phyloP scores from a whole-genome alignment of 2,797 vertebrate genomes.

The Meda fulgida region DNA sequence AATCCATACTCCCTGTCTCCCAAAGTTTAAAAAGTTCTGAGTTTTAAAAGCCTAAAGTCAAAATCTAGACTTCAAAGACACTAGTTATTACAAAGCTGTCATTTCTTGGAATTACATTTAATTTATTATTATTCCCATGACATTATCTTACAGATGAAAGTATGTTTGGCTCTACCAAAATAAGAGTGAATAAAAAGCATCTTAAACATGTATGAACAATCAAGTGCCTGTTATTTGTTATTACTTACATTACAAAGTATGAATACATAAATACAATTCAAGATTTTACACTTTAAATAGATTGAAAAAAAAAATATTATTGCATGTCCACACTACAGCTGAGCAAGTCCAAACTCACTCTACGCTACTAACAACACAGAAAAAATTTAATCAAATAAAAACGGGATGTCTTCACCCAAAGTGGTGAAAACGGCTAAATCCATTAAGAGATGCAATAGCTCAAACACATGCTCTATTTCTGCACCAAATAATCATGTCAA shows the following conservation, averaged over 20 bases:
- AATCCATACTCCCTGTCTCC: not conserved
- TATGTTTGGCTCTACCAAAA: constrained; percentile 65
- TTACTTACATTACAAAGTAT: constrained; percentile 66
- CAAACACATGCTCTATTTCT: constrained; percentile 37
- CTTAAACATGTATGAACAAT: constrained; percentile 57
- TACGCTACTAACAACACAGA: constrained; percentile 41
- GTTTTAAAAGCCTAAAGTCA: not conserved
- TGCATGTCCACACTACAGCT: constrained; percentile 68
- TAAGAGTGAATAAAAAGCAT: constrained; percentile 66
- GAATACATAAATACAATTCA: constrained; percentile 67
- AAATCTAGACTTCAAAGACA: constrained; percentile 13
- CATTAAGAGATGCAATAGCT: constrained; percentile 33
- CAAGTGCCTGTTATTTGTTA: constrained; percentile 54
- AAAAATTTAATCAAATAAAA: not conserved
- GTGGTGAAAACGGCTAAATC: not conserved
- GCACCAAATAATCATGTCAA: not conserved
- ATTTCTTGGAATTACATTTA: constrained; percentile 58
- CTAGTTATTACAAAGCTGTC: constrained; percentile 22
- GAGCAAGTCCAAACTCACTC: constrained; percentile 44
- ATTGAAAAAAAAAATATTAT: constrained; percentile 72
- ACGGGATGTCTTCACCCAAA: not conserved
- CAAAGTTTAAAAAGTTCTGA: constrained; percentile 6
- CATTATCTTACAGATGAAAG: constrained; percentile 63
- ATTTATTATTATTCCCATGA: constrained; percentile 61
- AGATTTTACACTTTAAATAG: constrained; percentile 61